phyloP scores from a whole-genome alignment of 2,888 invertebrate genomes.

The Leptinotarsa tumamoca region DNA sequence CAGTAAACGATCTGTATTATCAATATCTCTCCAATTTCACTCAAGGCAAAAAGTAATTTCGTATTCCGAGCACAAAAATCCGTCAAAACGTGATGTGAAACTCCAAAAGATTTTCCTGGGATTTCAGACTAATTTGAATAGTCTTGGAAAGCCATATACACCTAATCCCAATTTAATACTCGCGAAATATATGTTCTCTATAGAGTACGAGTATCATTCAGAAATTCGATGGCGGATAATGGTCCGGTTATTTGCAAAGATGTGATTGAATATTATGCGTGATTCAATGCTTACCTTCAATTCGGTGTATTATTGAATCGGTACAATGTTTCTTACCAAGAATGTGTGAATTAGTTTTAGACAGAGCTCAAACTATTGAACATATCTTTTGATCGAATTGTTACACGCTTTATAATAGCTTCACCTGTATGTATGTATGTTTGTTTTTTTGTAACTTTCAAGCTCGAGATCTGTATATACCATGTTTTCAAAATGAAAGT shows the following conservation, averaged over 20 bases:
- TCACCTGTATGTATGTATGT: too few species aligned
- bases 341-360: too few species aligned
- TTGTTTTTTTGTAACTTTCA: too few species aligned
- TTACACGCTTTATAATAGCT: too few species aligned
- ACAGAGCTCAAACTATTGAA: too few species aligned
- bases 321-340: too few species aligned
- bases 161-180: conserved; percentile 12
- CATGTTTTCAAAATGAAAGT: too few species aligned
- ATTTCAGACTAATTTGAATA: conserved; percentile 19
- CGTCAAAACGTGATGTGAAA: conserved; percentile 16
- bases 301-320: too few species aligned
- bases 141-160: conserved; percentile 10
- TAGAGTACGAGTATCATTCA: conserved; percentile 1
- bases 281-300: too few species aligned
- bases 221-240: not conserved
- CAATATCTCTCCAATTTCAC: conserved; percentile 18
- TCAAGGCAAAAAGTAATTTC: conserved; percentile 14
- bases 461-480: too few species aligned
- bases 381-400: too few species aligned
- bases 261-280: too few species aligned
- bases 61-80: conserved; percentile 12
- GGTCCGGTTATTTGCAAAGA: not conserved
- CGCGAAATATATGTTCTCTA: conserved; percentile 7
- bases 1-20: conserved; percentile 15
- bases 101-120: conserved; percentile 16